Evolutionary conservation across 2,888 invertebrate genomes (phyloP).

Genomic region (Reticulitermes lucifugus): DNA sequence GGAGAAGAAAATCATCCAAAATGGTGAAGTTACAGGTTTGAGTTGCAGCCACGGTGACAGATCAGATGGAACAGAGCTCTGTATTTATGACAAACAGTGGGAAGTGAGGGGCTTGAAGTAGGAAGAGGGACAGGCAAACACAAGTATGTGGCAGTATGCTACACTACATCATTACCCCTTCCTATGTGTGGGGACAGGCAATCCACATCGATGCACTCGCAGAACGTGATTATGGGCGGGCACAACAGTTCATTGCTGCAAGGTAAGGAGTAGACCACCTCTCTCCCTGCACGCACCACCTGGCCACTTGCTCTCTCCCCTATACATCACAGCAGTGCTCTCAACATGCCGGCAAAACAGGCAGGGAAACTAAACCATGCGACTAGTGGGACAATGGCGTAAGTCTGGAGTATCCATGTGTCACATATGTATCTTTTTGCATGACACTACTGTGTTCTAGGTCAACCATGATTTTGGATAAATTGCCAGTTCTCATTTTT

Average conservation of each 20-base stretch:
- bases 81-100: no score
- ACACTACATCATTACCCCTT: constrained; percentile 27
- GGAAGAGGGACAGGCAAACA: no score
- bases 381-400: no score
- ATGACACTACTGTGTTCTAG: no score
- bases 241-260: neutral
- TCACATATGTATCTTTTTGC: neutral
- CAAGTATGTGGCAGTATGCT: neutral
- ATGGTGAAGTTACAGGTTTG: no score
- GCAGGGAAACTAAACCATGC: constrained; percentile 20
- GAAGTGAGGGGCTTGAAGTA: no score
- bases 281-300: constrained; percentile 18
- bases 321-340: constrained; percentile 30
- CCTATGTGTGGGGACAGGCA: constrained; percentile 22
- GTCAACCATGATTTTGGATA: no score
- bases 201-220: constrained; percentile 28
- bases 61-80: no score
- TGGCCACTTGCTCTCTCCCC: constrained; percentile 21
- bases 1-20: no score
- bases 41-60: no score
- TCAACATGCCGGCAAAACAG: constrained; percentile 29
- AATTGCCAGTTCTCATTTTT: no score
- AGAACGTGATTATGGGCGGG: constrained; percentile 20
- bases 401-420: neutral
- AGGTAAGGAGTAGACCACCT: constrained; percentile 4